phyloP scores from a whole-genome alignment of 2,888 invertebrate species.

The Willowsia nigromaculata region DNA sequence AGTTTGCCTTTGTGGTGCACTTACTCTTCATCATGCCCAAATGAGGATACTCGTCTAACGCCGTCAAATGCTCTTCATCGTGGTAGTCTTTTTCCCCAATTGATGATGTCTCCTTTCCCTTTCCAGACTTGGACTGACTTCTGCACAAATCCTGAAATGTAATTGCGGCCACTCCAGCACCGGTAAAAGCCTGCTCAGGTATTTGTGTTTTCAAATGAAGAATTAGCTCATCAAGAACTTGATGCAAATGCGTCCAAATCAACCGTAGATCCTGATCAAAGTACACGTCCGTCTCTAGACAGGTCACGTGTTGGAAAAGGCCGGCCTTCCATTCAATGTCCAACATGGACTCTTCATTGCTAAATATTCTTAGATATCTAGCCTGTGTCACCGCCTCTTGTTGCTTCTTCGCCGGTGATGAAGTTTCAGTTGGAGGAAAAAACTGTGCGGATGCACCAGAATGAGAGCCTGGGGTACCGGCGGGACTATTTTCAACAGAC shows the following conservation, averaged over 20 bases:
- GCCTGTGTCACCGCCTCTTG: conserved; percentile 21
- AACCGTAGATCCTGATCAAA: conserved; percentile 69
- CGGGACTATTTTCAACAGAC: conserved; percentile 7
- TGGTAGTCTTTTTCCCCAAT: conserved; percentile 54
- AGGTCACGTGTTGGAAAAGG: conserved; percentile 57
- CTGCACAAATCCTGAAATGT: conserved; percentile 50
- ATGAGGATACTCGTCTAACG: conserved; percentile 65
- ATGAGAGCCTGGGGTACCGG: not conserved
- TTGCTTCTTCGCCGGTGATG: not conserved
- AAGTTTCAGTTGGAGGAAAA: not conserved
- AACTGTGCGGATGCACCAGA: not conserved
- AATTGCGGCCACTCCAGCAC: conserved; percentile 59
- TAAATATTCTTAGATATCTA: conserved; percentile 53
- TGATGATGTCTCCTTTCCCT: not conserved
- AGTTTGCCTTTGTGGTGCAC: not conserved
- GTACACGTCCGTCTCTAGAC: conserved; percentile 67
- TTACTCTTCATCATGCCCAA: conserved; percentile 67
- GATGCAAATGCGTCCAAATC: conserved; percentile 69
- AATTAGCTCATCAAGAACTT: conserved; percentile 37
- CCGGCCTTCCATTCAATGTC: conserved; percentile 72
- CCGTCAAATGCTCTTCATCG: conserved; percentile 54
- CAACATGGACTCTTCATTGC: conserved; percentile 69
- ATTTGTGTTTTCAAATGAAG: conserved; percentile 58
- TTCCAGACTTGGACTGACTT: not conserved
- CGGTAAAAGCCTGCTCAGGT: conserved; percentile 72